A percentile compares a stretch with the other conserved stretches of the same genome.
Evolutionary conservation across 2,888 invertebrate species (phyloP).

Genomic region (Stenichneumon culpator): DNA sequence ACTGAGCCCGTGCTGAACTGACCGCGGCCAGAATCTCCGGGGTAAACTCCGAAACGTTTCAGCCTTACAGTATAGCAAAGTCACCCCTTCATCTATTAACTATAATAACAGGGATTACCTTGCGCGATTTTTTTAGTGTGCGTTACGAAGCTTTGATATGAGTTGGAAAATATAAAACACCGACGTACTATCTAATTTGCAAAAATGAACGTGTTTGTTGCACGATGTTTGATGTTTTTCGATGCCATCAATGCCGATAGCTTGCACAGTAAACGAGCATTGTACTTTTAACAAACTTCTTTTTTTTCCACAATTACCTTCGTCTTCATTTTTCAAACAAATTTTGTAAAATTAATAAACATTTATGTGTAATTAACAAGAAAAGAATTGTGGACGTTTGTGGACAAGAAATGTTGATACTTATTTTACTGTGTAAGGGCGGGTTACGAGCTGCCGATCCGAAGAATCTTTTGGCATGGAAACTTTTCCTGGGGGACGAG

Average conservation of each 20-base stretch:
- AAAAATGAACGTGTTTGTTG: not conserved
- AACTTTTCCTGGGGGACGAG: conserved; percentile 28
- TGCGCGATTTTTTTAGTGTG: not conserved
- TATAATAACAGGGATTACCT: not conserved
- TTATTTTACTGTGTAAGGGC: not conserved
- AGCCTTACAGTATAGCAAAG: not conserved
- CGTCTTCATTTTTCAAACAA: no score
- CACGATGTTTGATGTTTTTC: not conserved
- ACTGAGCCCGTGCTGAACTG: not conserved
- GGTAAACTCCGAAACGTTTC: conserved; percentile 2
- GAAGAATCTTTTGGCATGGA: conserved; percentile 23
- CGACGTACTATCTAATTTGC: not conserved
- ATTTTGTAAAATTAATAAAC: no score
- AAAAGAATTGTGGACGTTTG: no score
- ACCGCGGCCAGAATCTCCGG: not conserved
- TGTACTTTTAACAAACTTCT: no score
- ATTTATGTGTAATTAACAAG: no score
- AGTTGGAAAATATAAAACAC: not conserved
- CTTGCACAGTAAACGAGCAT: not conserved
- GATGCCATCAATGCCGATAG: not conserved
- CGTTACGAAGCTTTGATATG: not conserved
- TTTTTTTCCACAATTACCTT: no score
- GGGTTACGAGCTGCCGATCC: not conserved
- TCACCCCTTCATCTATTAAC: not conserved
- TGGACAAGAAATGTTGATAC: no score